phyloP scores from a whole-genome alignment of 2,888 invertebrate species.

The Calameuta pallipes region DNA sequence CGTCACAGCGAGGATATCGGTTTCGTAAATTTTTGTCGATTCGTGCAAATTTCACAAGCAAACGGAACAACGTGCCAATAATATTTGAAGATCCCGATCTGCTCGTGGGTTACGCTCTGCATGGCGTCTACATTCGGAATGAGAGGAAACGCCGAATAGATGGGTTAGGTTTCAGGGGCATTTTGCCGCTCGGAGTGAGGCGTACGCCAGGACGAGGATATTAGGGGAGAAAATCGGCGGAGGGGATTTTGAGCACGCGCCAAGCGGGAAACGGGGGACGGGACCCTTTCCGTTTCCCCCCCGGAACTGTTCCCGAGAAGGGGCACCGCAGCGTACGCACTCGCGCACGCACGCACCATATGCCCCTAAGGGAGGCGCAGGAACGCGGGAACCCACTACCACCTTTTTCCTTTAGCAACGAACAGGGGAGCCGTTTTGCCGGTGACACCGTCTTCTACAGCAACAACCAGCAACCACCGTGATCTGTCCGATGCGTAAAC shows the following conservation, averaged over 20 bases:
- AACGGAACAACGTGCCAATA: constrained; percentile 12
- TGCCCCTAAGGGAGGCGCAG: not conserved
- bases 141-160: constrained; percentile 51
- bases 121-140: constrained; percentile 60
- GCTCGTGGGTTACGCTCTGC: constrained; percentile 60
- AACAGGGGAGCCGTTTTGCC: constrained; percentile 12
- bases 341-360: constrained; percentile 8
- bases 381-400: not conserved
- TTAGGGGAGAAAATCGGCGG: constrained; percentile 30
- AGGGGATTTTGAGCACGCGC: constrained; percentile 64
- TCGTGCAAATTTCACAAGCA: constrained; percentile 2
- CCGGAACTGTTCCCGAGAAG: constrained; percentile 17
- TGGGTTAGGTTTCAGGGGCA: constrained; percentile 50
- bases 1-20: not conserved
- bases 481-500: not conserved
- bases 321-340: not conserved
- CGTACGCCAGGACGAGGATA: constrained; percentile 27
- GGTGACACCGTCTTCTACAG: not conserved
- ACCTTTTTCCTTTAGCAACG: not conserved
- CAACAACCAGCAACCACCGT: not conserved
- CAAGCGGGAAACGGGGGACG: constrained; percentile 43
- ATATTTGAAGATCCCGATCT: constrained; percentile 26
- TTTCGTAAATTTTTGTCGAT: constrained; percentile 9
- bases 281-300: constrained; percentile 13
- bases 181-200: constrained; percentile 29